Conservation (phyloP, 1,140 invertebrate genomes). For the Thalassaphorura encarpata region DNA sequence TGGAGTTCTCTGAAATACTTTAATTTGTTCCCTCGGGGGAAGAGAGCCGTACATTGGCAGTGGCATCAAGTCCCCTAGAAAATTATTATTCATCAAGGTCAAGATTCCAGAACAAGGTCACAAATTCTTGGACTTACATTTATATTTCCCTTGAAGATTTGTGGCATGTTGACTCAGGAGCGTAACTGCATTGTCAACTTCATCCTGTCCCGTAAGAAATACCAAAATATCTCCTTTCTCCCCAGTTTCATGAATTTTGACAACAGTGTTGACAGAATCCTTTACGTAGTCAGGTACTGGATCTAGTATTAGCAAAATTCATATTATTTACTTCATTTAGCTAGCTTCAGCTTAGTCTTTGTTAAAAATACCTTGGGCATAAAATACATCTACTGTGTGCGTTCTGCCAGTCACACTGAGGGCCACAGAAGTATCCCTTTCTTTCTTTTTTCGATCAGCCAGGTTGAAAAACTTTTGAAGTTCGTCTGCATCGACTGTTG, state of each 20-base stretch:
- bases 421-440: constrained; percentile 63
- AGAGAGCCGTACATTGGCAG: constrained; percentile 88
- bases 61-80: constrained; percentile 58
- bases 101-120: too few relatives aligned
- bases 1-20: constrained; percentile 70
- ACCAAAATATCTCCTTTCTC: constrained; percentile 77
- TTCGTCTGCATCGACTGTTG: constrained; percentile 85
- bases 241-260: constrained; percentile 81
- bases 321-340: constrained; percentile 13
- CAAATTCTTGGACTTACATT: constrained; percentile 5
- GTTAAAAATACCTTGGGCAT: constrained; percentile 53
- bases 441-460: constrained; percentile 35
- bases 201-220: constrained; percentile 91
- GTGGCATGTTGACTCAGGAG: constrained; percentile 55
- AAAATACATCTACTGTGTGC: constrained; percentile 80
- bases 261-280: constrained; percentile 69
- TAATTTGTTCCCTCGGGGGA: constrained; percentile 70
- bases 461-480: constrained; percentile 81
- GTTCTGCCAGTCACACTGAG: constrained; percentile 79
- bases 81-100: too few relatives aligned
- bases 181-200: constrained; percentile 64
- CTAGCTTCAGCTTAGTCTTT: not conserved
- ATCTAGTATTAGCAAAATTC: constrained; percentile 45
- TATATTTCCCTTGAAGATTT: constrained; percentile 29
- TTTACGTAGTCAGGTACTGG: constrained; percentile 85